Evolutionary conservation across 2,888 invertebrate species (phyloP), one percentile per base, ranked within the genome.

Genomic region (Ochropleura plecta): DNA sequence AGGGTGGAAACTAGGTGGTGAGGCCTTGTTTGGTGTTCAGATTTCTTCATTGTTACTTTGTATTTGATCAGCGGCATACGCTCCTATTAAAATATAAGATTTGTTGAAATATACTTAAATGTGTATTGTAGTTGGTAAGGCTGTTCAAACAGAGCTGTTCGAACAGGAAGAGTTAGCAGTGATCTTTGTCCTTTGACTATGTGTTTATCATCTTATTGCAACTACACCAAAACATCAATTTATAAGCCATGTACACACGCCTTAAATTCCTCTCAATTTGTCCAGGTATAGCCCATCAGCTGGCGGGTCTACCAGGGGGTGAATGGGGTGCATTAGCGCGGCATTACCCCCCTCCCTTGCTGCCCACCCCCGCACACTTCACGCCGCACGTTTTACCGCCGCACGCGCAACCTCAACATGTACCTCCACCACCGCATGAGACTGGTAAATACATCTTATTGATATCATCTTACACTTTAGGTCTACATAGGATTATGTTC

Each of bases 261-360:
- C 16, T 60, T 0, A 83, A 62, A 48, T 40, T 40, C 0, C 14
- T 55, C 10, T 68, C 4, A 16, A 16, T 75, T 78, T 79, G 57
- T 80, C 1, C 94, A 98, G 98, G 98, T 83, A 97, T 98, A 89
- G 98, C 98, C 0, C 98, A 98, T 89, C 98, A 98, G 91, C 91
- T 98, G 81, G 97, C 98, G 10, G 98, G 98, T 5, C 94, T 98
- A 84, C 98, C 98, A 14, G 97, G 97, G 0, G 96, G 97, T 14
- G 96, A 97, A 84, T 97, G 97, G 94, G 97, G 97, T 42, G 97
- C 97, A 1, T 93, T 97, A 18, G 98, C 98, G 65, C 97, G 98
- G 94, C 97, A 97, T 86, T 96, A 96, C 83, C 95, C 97, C 0
- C 95, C 97, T 14, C 96, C 91, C 5, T 92, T 96, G 76, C 88